Evolutionary conservation across 2,888 invertebrate genomes (phyloP).

Genomic region (Cheilosia vernalis): DNA sequence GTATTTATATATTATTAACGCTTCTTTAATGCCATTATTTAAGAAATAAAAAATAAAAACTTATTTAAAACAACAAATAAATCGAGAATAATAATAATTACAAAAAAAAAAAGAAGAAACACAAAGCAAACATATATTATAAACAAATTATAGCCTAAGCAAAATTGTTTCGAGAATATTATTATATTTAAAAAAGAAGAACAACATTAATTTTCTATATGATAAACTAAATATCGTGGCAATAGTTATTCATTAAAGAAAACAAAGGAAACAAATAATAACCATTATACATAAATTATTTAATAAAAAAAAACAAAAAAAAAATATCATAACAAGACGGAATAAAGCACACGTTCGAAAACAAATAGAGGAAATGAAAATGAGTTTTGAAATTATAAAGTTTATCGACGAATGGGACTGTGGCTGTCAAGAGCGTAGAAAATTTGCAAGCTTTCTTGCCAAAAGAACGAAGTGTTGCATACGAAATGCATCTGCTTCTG

Average conservation of each 20-base stretch:
- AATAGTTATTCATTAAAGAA: slow-evolving; percentile 66
- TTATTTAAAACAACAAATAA: slow-evolving; percentile 54
- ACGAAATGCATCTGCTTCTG: too few species aligned
- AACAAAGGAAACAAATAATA: slow-evolving; percentile 75
- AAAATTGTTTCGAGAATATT: slow-evolving; percentile 68
- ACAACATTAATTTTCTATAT: slow-evolving; percentile 70
- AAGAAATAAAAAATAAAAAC: slow-evolving; percentile 66
- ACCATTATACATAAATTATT: slow-evolving; percentile 72
- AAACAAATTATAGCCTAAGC: slow-evolving; percentile 75
- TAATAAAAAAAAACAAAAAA: slow-evolving; percentile 68
- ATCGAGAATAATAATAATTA: slow-evolving; percentile 67
- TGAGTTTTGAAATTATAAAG: slow-evolving; percentile 1
- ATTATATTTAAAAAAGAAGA: slow-evolving; percentile 46
- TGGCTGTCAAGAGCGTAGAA: too few species aligned
- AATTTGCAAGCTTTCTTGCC: too few species aligned
- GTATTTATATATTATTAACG: slow-evolving; percentile 55
- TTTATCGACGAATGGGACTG: background rate
- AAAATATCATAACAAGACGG: slow-evolving; percentile 79
- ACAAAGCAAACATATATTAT: slow-evolving; percentile 47
- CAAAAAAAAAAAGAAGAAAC: slow-evolving; percentile 18
- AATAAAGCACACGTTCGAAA: slow-evolving; percentile 83
- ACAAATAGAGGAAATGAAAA: slow-evolving; percentile 69
- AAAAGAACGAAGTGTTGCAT: too few species aligned
- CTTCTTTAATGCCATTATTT: slow-evolving; percentile 70
- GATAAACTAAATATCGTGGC: slow-evolving; percentile 68